phyloP scores from a whole-genome alignment of 2,888 invertebrate species.

The Octonoba sinensis region DNA sequence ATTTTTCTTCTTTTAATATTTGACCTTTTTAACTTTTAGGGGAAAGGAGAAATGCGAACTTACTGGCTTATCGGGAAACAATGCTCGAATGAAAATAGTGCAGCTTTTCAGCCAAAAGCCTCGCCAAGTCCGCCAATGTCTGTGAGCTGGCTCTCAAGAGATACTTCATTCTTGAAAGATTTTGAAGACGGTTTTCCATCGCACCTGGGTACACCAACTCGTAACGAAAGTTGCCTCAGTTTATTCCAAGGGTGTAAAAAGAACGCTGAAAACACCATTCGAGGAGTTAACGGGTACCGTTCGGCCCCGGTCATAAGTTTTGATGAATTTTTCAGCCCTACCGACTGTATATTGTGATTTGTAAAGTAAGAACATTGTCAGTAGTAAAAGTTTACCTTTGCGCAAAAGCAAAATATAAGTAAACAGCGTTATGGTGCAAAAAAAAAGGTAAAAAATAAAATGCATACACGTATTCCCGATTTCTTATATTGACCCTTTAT shows the following conservation, averaged over 20 bases:
- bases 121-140: background rate
- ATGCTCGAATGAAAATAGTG: background rate
- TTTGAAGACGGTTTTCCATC: conserved; percentile 3
- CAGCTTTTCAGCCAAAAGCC: background rate
- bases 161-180: background rate
- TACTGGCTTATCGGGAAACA: conserved; percentile 19
- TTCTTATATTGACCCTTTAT: too few species aligned
- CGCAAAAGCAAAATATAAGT: too few species aligned
- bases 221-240: conserved; percentile 20
- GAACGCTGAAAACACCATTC: background rate
- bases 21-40: background rate
- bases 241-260: conserved; percentile 8
- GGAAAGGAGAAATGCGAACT: conserved; percentile 28
- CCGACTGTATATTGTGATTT: conserved; percentile 19
- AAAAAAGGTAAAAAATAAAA: too few species aligned
- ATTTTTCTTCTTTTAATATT: too few species aligned
- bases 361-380: too few species aligned
- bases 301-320: conserved; percentile 20
- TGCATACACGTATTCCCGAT: too few species aligned
- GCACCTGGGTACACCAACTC: background rate
- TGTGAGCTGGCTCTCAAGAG: background rate
- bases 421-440: too few species aligned
- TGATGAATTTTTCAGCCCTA: conserved; percentile 10
- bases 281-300: conserved; percentile 1
- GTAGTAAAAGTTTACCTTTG: too few species aligned